Conservation (phyloP, 1,140 invertebrate genomes). For the Drosophila ercepeae region DNA sequence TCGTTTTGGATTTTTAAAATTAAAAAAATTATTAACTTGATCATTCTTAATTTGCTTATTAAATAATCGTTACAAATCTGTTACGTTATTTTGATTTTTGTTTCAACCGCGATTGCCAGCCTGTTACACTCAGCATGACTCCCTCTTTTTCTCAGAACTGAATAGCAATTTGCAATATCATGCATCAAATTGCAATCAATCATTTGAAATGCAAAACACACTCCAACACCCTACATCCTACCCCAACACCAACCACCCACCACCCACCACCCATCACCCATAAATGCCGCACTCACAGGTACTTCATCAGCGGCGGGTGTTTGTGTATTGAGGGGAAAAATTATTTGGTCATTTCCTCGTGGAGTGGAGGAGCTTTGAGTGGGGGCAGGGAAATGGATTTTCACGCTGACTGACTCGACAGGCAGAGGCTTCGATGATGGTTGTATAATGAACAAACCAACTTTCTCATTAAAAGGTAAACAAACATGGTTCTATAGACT, state of each 20-base stretch:
- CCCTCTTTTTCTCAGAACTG: not conserved
- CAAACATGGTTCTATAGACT: not conserved
- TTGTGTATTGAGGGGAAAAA: conserved; percentile 20
- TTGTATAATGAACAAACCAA: conserved; percentile 11
- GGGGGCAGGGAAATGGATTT: conserved; percentile 9
- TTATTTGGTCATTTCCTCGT: conserved; percentile 38
- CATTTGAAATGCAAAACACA: conserved; percentile 63
- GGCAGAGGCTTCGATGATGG: conserved; percentile 10
- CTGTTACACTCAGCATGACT: not conserved
- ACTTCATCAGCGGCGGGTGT: conserved; percentile 29
- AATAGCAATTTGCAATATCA: conserved; percentile 52
- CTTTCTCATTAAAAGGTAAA: not conserved
- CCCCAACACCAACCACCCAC: too few relatives aligned
- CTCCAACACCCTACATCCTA: not conserved
- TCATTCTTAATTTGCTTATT: not conserved
- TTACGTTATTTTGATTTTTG: conserved; percentile 8
- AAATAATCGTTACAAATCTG: not conserved
- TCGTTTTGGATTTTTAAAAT: too few relatives aligned
- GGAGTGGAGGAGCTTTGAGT: not conserved
- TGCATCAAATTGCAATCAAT: conserved; percentile 73
- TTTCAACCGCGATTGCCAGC: conserved; percentile 12
- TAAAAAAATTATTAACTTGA: too few relatives aligned
- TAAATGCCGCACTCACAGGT: conserved; percentile 6
- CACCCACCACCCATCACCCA: not conserved
- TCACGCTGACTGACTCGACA: conserved; percentile 17